These are phyloP conservation scores for Acronicta psi DNA, from an alignment of 2,888 invertebrate species.

Conservation along the genomic window DNA sequence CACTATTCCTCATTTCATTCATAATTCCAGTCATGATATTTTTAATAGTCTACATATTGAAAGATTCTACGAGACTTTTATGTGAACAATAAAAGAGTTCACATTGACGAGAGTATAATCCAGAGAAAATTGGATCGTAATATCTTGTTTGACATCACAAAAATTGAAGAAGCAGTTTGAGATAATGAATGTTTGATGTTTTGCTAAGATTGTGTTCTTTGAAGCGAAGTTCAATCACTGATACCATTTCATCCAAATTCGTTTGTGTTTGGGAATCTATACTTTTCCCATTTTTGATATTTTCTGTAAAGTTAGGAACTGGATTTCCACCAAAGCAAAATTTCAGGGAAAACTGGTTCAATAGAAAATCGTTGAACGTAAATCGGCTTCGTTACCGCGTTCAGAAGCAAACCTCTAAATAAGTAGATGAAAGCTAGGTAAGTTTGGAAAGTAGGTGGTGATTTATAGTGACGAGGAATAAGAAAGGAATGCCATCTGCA, in stretches of 20 bases:
- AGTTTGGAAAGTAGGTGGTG: neutral
- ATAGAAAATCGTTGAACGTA: conserved; percentile 42
- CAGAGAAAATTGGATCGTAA: conserved; percentile 56
- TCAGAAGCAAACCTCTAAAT: conserved; percentile 21
- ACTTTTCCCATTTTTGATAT: too few species aligned
- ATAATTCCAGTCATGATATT: conserved; percentile 21
- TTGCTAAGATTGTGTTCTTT: conserved; percentile 29
- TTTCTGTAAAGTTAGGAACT: conserved; percentile 14
- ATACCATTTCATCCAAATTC: conserved; percentile 3
- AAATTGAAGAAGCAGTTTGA: conserved; percentile 44
- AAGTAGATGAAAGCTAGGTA: conserved; percentile 3
- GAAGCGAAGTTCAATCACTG: conserved; percentile 18
- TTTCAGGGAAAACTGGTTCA: conserved; percentile 9
- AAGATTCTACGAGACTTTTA: conserved; percentile 40
- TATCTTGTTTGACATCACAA: conserved; percentile 52
- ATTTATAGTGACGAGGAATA: neutral
- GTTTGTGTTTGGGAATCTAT: neutral
- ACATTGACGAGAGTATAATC: conserved; percentile 52
- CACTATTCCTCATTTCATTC: too few species aligned
- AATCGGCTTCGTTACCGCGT: conserved; percentile 38
- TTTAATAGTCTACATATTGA: conserved; percentile 44
- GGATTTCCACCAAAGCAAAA: conserved; percentile 8
- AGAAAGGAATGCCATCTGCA: neutral
- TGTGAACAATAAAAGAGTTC: conserved; percentile 55
- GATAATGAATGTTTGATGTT: conserved; percentile 50